These are phyloP conservation scores for Aptenodytes patagonicus DNA, from an alignment of 2,113 vertebrate genomes.

Conservation along the genomic window DNA sequence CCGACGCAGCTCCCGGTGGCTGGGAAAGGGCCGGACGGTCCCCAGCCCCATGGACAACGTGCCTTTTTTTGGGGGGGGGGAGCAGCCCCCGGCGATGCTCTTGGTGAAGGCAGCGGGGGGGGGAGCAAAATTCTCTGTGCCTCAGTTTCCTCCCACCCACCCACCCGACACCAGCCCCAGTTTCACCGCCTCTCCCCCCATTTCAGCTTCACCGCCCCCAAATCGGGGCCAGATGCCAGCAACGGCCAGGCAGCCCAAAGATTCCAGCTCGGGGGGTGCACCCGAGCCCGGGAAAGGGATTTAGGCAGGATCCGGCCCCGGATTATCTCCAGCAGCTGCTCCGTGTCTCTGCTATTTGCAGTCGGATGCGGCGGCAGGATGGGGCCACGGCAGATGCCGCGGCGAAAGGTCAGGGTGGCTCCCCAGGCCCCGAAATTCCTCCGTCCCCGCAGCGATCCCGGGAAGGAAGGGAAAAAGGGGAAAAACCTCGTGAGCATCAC, in stretches of 20 bases:
- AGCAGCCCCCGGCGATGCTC: background rate
- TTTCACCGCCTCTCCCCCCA: rapidly evolving
- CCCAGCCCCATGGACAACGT: background rate
- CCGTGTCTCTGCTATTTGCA: background rate
- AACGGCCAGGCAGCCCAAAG: rapidly evolving
- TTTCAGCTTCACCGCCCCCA: background rate
- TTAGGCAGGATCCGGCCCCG: background rate
- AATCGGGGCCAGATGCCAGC: background rate
- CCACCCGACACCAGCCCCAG: rapidly evolving
- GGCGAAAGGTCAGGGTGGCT: background rate
- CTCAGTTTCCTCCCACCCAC: background rate
- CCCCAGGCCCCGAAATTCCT: background rate
- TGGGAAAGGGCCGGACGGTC: background rate
- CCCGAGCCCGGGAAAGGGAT: background rate
- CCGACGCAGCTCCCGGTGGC: background rate
- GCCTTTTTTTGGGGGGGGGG: too few relatives aligned
- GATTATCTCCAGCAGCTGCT: background rate
- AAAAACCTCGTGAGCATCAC: background rate
- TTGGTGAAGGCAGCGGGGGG: rapidly evolving
- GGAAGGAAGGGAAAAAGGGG: background rate
- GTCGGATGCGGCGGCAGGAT: background rate
- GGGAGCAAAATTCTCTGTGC: rapidly evolving
- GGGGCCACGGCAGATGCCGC: background rate
- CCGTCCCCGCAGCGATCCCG: rapidly evolving
- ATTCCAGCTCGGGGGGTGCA: background rate